Base-by-base conservation (phyloP, 2,888 invertebrate genomes). In the Eledona agricola region DNA sequence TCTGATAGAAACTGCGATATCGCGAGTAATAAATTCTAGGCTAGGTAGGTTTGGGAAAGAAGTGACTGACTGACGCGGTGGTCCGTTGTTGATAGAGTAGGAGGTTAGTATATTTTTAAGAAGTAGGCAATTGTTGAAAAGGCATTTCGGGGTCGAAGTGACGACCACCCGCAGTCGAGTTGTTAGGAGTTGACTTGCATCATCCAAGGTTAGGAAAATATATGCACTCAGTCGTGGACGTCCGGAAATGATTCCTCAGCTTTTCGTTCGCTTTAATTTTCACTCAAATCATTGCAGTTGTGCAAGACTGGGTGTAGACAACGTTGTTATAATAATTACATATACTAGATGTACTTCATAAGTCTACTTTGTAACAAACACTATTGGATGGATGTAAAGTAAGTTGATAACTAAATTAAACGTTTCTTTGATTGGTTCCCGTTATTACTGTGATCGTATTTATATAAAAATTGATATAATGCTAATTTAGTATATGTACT, bases 391-490 rank as follows among this genome's bases (percentile, higher is more conserved):
- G 59, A 66, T 64, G 61, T 62, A 59, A 59, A 59, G 57, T 60
- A 54, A 50, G 51, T 59, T 38, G 54, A 57, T 43, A 59, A 51
- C 42, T 43, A 40, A 51, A 60, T 54, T 56, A 15, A 59, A 52
- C 55, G 55, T 57, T 63, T 60, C 58, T 61, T 59, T 58, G 28
- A 55, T 71, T 71, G 67, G 69, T 73, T 74, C 70, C 72, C 71
- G 66, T 73, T 67, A 63, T 72, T 73, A 70, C 73, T 73, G 74
- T 73, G 73, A 74, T 74, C 73, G 71, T 74, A 73, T 72, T 73
- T 73, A 69, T 71, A 72, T 70, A 65, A 72, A 53, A 67, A 60
- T 67, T 65, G 59, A 63, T 65, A 56, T 60, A 64, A 65, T 60
- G 59, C 62, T 68, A 69, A 62, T 67, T 66, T 66, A 54, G 53